Percentiles rank a stretch among this genome's conserved stretches.
Conservation (phyloP, 2,797 vertebrate genomes). For the Hephaestus fuliginosus region DNA sequence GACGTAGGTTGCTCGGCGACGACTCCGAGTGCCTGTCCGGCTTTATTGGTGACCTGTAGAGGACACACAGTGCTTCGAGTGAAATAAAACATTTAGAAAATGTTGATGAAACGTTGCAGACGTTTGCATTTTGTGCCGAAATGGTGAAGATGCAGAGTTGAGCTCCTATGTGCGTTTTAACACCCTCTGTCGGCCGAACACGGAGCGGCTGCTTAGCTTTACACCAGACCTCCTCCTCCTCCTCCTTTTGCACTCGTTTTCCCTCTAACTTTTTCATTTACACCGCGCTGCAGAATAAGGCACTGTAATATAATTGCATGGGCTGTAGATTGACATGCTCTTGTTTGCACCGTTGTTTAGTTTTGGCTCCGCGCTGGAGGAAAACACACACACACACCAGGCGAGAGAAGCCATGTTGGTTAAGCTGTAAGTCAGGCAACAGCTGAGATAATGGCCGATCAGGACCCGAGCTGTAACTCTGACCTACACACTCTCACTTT, state of each 20-base stretch:
- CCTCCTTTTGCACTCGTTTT: conserved; percentile 41
- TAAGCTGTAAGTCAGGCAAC: conserved; percentile 79
- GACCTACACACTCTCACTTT: conserved; percentile 59
- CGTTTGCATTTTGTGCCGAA: not conserved
- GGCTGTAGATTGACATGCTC: not conserved
- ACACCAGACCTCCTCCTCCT: conserved; percentile 25
- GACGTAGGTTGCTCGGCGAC: conserved; percentile 66
- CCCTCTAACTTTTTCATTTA: too few species aligned
- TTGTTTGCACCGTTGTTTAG: not conserved
- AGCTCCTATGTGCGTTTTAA: not conserved
- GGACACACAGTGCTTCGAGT: fast-evolving
- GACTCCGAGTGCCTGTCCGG: not conserved
- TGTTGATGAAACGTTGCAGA: fast-evolving
- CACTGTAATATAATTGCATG: not conserved
- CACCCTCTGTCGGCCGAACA: conserved; percentile 68
- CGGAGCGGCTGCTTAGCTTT: conserved; percentile 4
- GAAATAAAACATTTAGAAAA: fast-evolving
- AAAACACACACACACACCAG: conserved; percentile 24
- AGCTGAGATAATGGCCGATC: conserved; percentile 86
- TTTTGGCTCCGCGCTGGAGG: conserved; percentile 38
- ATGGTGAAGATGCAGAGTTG: conserved; percentile 38
- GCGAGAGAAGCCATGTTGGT: conserved; percentile 82
- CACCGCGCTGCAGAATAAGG: not conserved
- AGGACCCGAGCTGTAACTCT: conserved; percentile 74
- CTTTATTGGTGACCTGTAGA: not conserved